Percentiles rank a stretch among this genome's conserved stretches.
Conservation (phyloP, 2,888 invertebrate genomes). For the Augiades crinisus region DNA sequence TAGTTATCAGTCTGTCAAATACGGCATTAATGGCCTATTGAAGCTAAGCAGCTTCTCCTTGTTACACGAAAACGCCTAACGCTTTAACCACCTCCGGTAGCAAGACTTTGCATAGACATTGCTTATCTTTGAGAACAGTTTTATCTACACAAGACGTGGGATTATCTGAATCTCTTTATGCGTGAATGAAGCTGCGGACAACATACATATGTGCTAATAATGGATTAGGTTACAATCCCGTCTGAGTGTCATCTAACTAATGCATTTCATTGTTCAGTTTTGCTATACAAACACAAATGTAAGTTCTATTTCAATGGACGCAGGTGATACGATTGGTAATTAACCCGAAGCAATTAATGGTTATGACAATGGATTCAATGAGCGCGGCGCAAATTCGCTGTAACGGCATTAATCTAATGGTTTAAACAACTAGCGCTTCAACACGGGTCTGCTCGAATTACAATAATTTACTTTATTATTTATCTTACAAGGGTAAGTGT, state of each 20-base stretch:
- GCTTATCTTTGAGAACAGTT: too few relatives aligned
- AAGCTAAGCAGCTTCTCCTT: too few relatives aligned
- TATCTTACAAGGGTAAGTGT: too few relatives aligned
- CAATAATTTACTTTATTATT: background rate
- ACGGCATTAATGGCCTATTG: too few relatives aligned
- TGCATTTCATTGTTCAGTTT: background rate
- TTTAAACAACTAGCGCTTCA: background rate
- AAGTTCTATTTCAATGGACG: constrained; percentile 4
- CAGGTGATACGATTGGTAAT: constrained; percentile 2
- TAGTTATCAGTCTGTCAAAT: too few relatives aligned
- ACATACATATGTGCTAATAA: background rate
- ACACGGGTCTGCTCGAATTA: background rate
- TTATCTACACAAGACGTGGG: too few relatives aligned
- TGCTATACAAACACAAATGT: background rate
- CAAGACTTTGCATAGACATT: too few relatives aligned
- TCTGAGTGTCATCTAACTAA: background rate
- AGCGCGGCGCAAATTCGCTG: background rate
- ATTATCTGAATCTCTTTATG: too few relatives aligned
- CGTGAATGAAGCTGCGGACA: too few relatives aligned
- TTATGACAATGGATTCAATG: constrained; percentile 9
- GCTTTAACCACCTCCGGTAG: too few relatives aligned
- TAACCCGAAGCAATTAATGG: constrained; percentile 7
- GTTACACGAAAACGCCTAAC: too few relatives aligned
- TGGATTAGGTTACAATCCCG: background rate
- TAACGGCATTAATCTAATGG: background rate